Conservation (phyloP, 1,140 invertebrate species). For the Aporrectodea caliginosa region DNA sequence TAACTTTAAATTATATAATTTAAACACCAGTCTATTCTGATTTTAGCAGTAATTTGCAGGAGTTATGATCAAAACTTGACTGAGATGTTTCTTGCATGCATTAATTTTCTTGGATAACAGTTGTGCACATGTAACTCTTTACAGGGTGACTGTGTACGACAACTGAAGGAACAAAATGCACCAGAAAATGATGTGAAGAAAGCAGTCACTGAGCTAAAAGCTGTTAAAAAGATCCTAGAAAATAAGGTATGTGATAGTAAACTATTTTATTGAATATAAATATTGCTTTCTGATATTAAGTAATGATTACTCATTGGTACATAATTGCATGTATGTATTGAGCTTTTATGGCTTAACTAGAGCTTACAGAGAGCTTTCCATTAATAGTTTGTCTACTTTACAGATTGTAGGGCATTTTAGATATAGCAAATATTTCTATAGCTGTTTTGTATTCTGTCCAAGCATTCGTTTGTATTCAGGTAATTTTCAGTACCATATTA, state of each 20-base stretch:
- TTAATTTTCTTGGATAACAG: neutral
- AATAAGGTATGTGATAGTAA: constrained; percentile 65
- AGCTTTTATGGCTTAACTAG: no score
- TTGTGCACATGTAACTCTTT: neutral
- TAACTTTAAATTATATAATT: neutral
- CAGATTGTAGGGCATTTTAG: neutral
- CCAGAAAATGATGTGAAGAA: constrained; percentile 87
- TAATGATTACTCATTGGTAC: neutral
- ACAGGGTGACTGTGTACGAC: constrained; percentile 80
- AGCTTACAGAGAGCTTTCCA: no score
- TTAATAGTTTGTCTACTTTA: no score
- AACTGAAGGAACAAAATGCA: constrained; percentile 78
- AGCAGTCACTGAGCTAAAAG: constrained; percentile 87
- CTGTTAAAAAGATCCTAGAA: constrained; percentile 84
- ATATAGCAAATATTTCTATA: neutral
- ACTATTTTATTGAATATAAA: no score
- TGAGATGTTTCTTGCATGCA: neutral
- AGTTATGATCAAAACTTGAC: neutral
- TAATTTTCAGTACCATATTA: no score
- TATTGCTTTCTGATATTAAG: neutral
- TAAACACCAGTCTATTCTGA: neutral
- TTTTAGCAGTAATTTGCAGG: neutral
- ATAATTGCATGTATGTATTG: neutral
- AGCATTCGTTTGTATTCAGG: no score
- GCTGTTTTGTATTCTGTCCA: no score